Percentiles rank a stretch among this genome's conserved stretches.
These are phyloP conservation scores for Pyrocoelia pectoralis DNA, from an alignment of 2,888 invertebrate genomes.

Conservation along the genomic window DNA sequence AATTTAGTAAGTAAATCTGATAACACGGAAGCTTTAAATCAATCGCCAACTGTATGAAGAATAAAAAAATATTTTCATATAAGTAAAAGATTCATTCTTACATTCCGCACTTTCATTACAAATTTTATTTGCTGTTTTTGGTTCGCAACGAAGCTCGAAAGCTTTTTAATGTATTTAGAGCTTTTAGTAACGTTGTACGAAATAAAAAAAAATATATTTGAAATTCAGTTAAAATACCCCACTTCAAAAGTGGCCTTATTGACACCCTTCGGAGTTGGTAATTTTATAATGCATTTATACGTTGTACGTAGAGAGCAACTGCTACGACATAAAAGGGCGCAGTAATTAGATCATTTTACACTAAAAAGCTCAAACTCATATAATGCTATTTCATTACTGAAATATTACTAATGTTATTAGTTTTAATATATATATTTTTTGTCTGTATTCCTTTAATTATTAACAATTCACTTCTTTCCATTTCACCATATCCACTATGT, in stretches of 20 bases:
- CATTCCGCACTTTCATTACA: constrained; percentile 11
- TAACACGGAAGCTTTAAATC: too few species aligned
- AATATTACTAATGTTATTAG: constrained; percentile 7
- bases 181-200: constrained; percentile 37
- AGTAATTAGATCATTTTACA: constrained; percentile 50
- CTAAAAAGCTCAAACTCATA: constrained; percentile 54
- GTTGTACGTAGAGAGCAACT: constrained; percentile 54
- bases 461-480: too few species aligned
- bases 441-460: too few species aligned
- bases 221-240: constrained; percentile 43
- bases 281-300: constrained; percentile 56
- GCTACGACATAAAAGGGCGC: constrained; percentile 52
- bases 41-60: background rate
- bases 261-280: constrained; percentile 54
- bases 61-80: background rate
- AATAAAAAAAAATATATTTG: constrained; percentile 39
- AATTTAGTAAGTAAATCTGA: too few species aligned
- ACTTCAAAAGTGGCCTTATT: constrained; percentile 53
- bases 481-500: too few species aligned
- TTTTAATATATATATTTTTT: background rate
- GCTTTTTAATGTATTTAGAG: constrained; percentile 38
- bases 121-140: constrained; percentile 12
- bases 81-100: background rate
- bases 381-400: constrained; percentile 37
- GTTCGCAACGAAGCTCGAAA: constrained; percentile 28